Evolutionary conservation across 2,797 vertebrate genomes (phyloP).

Genomic region (Novumbra hubbsi): DNA sequence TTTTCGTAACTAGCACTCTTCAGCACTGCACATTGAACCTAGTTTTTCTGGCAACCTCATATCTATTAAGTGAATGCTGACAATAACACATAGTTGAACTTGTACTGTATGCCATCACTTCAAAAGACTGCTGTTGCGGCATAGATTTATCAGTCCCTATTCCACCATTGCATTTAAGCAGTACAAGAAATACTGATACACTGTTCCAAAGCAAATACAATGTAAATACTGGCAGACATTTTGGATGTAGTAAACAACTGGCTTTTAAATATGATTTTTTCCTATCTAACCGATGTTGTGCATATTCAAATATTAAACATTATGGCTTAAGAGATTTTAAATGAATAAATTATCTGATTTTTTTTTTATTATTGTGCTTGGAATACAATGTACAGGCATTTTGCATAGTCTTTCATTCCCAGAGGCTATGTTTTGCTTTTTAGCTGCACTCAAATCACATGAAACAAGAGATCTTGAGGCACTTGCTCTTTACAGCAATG

Average conservation of each 20-base stretch:
- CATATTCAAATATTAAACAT: not conserved
- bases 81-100: no score
- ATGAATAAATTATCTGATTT: no score
- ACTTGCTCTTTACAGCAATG: conserved; percentile 15
- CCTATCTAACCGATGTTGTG: not conserved
- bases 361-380: not conserved
- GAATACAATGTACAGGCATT: not conserved
- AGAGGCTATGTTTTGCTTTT: conserved; percentile 1
- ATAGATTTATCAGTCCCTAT: no score
- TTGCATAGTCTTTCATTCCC: conserved; percentile 12
- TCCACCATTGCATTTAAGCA: no score
- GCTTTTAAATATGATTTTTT: not conserved
- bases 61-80: no score
- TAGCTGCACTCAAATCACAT: conserved; percentile 2
- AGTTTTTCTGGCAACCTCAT: no score
- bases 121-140: no score
- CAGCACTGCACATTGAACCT: no score
- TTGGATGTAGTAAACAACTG: not conserved
- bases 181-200: not conserved
- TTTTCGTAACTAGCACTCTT: no score
- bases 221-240: not conserved
- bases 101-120: no score
- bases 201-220: not conserved
- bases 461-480: not conserved
- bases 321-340: not conserved